Percentiles rank a stretch among this genome's conserved stretches.
phyloP scores from a whole-genome alignment of 2,113 vertebrate genomes.

The Nycticryphes semicollaris region DNA sequence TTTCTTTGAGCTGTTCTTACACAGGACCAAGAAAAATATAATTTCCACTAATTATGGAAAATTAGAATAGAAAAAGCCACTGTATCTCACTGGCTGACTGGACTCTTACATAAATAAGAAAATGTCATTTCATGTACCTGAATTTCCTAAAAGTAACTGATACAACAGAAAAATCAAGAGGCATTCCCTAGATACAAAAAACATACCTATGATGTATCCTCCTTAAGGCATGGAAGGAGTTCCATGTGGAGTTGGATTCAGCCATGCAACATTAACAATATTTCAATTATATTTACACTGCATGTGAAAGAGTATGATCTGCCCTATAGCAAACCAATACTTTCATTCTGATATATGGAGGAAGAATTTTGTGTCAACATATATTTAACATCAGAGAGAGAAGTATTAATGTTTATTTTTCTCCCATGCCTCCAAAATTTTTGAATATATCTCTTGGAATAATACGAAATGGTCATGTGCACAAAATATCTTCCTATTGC shows the following conservation, averaged over 20 bases:
- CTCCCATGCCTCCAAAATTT: neutral
- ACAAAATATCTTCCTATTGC: neutral
- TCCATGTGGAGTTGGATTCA: neutral
- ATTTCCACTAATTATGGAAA: neutral
- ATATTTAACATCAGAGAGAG: neutral
- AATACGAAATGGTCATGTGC: neutral
- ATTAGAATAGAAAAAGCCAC: neutral
- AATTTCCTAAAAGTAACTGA: neutral
- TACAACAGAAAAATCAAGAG: neutral
- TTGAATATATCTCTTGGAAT: neutral
- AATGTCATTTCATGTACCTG: neutral
- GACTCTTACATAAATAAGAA: neutral
- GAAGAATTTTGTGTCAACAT: neutral
- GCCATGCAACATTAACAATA: neutral
- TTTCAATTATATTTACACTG: neutral
- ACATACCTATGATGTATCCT: fast-evolving
- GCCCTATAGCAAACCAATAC: neutral
- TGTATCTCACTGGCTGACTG: neutral
- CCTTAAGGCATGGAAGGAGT: neutral
- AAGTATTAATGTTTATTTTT: neutral
- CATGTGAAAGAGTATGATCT: neutral
- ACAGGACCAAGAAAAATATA: neutral
- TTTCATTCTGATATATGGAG: neutral
- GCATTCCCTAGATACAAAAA: neutral
- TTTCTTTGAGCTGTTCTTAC: neutral